These are phyloP conservation scores for Proteles cristata DNA, from an alignment of 2,113 vertebrate genomes.

Conservation along the genomic window DNA sequence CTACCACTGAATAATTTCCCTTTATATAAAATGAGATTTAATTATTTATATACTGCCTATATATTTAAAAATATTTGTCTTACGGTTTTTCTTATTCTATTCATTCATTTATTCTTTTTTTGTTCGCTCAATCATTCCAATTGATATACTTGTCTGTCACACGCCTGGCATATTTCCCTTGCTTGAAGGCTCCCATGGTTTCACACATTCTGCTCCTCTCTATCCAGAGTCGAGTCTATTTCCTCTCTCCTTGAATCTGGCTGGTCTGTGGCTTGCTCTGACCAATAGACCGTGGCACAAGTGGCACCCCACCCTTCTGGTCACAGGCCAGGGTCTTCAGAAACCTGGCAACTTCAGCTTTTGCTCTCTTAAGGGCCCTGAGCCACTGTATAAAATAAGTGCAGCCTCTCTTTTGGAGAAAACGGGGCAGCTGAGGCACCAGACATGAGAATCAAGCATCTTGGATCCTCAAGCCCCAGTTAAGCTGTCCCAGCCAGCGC, in stretches of 20 bases:
- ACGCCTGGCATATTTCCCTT: background rate
- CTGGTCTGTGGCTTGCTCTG: background rate
- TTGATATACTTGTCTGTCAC: background rate
- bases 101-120: background rate
- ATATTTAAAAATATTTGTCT: background rate
- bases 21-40: background rate
- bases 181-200: background rate
- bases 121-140: slow-evolving; percentile 17
- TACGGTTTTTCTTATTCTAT: background rate
- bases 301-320: background rate
- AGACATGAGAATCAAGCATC: background rate
- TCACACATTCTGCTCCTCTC: background rate
- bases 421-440: background rate
- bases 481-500: background rate
- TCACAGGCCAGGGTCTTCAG: background rate
- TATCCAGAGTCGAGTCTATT: background rate
- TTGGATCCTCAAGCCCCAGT: background rate
- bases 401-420: background rate
- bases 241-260: background rate
- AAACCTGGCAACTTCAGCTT: background rate
- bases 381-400: background rate
- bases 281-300: background rate
- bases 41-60: background rate
- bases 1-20: background rate
- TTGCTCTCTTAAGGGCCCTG: background rate